Percentiles rank a stretch among this genome's conserved stretches.
Evolutionary conservation across 2,888 invertebrate genomes (phyloP).

Genomic region (Himalopsyche japonica): DNA sequence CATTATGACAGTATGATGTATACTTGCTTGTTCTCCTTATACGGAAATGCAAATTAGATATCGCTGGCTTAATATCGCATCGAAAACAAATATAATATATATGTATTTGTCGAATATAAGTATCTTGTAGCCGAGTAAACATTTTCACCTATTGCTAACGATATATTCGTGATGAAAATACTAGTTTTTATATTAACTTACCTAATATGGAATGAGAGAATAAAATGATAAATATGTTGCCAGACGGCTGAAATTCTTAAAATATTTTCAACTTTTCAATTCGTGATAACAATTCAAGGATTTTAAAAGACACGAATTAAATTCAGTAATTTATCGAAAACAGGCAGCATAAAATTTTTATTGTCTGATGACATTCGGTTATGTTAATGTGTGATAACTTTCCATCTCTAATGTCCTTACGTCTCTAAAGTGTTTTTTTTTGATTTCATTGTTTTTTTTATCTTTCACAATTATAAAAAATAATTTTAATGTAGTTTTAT

Average conservation of each 20-base stretch:
- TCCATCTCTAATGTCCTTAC: too few relatives aligned
- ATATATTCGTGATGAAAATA: not conserved
- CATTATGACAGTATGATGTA: not conserved
- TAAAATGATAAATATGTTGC: not conserved
- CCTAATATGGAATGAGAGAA: not conserved
- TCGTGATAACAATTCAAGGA: not conserved
- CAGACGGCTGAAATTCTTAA: not conserved
- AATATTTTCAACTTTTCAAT: not conserved
- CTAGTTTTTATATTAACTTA: not conserved
- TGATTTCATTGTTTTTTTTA: too few relatives aligned
- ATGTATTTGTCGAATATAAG: not conserved
- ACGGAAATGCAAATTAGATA: not conserved
- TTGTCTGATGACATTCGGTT: too few relatives aligned
- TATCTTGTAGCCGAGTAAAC: not conserved
- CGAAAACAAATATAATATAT: not conserved
- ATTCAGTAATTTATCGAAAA: too few relatives aligned
- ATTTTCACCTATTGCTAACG: not conserved
- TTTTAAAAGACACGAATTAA: too few relatives aligned
- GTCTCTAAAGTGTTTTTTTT: too few relatives aligned
- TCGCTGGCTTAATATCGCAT: not conserved
- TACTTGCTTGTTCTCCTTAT: not conserved
- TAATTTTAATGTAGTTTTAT: too few relatives aligned
- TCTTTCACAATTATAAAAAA: too few relatives aligned
- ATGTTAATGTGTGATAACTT: too few relatives aligned
- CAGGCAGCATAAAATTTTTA: too few relatives aligned